Conservation (phyloP, 1,140 invertebrate genomes). For the Danaus plexippus region DNA sequence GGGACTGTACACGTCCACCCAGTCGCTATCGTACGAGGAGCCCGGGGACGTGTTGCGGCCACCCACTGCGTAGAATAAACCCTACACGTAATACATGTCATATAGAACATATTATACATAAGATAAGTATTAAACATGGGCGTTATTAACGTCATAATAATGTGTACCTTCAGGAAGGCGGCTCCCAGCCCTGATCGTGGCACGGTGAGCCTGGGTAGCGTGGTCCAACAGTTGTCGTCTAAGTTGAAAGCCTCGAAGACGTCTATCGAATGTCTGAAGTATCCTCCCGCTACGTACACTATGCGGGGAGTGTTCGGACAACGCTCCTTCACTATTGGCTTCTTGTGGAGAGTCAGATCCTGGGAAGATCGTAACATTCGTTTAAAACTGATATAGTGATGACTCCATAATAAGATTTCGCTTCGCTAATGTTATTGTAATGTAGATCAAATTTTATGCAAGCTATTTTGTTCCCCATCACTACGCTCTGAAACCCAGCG, state of each 20-base stretch:
- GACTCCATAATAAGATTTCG: too few relatives aligned
- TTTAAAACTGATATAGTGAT: constrained; percentile 2
- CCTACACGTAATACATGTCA: constrained; percentile 55
- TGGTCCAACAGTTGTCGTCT: constrained; percentile 86
- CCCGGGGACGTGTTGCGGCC: constrained; percentile 90
- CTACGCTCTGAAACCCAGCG: too few relatives aligned
- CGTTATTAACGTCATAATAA: constrained; percentile 9
- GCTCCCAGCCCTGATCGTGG: constrained; percentile 90
- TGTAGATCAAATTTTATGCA: too few relatives aligned
- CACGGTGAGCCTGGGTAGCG: constrained; percentile 83
- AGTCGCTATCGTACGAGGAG: constrained; percentile 84
- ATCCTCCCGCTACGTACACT: constrained; percentile 93
- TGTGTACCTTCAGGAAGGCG: constrained; percentile 82
- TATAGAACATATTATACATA: neutral
- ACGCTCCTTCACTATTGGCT: constrained; percentile 84
- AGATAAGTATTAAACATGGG: neutral
- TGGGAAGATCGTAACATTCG: constrained; percentile 16
- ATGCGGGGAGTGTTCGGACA: constrained; percentile 88
- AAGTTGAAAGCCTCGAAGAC: constrained; percentile 90
- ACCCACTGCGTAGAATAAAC: constrained; percentile 91
- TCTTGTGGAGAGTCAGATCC: constrained; percentile 88
- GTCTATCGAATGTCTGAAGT: constrained; percentile 87
- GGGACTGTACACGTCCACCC: constrained; percentile 87
- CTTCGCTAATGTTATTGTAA: too few relatives aligned
- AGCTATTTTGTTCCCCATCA: too few relatives aligned